Evolutionary conservation across 2,888 invertebrate species (phyloP).

Genomic region (Globia sparganii): DNA sequence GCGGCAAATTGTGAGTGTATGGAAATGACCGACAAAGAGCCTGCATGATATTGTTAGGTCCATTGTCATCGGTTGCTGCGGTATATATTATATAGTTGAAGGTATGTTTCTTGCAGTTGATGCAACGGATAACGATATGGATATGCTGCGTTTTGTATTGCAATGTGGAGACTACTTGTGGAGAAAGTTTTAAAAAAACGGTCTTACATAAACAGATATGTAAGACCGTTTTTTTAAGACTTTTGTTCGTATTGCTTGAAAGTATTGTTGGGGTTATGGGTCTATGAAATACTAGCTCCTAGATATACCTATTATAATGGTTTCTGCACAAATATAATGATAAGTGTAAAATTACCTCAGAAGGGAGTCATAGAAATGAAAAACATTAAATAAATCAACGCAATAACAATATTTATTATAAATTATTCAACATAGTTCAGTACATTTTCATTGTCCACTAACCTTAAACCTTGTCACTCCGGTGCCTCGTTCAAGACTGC

Average conservation of each 20-base stretch:
- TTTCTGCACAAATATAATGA: background rate
- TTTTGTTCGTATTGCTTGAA: background rate
- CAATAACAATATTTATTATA: too few species aligned
- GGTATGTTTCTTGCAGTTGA: background rate
- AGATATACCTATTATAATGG: background rate
- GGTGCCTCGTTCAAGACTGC: too few species aligned
- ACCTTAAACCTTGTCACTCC: too few species aligned
- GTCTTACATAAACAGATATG: background rate
- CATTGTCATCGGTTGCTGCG: constrained; percentile 16
- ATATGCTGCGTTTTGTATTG: background rate
- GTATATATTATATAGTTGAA: background rate
- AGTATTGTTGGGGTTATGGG: background rate
- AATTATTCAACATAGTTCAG: too few species aligned
- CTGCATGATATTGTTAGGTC: constrained; percentile 15
- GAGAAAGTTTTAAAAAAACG: too few species aligned
- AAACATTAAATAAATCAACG: too few species aligned
- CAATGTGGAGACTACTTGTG: background rate
- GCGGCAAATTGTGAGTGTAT: constrained; percentile 43
- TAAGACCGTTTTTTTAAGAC: background rate
- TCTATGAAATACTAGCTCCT: background rate
- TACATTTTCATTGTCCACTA: too few species aligned
- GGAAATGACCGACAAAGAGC: constrained; percentile 48
- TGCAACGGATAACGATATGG: constrained; percentile 5
- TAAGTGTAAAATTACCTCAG: too few species aligned
- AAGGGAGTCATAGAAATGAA: too few species aligned